Evolutionary conservation across 2,113 vertebrate species (phyloP).

Genomic region (Nothocercus julius): DNA sequence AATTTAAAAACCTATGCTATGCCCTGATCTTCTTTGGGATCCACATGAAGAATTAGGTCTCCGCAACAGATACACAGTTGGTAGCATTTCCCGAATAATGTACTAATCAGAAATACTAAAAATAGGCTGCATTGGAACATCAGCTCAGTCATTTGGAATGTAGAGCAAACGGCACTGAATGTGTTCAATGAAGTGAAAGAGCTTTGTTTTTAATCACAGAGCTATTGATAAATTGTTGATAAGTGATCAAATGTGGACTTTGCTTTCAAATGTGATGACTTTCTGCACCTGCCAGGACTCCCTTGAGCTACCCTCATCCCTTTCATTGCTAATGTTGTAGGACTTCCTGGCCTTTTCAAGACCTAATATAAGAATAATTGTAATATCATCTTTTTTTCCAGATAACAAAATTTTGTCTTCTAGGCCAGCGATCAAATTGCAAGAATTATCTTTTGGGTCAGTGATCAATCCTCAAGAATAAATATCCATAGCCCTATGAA

Average conservation of each 20-base stretch:
- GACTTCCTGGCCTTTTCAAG: constrained; percentile 42
- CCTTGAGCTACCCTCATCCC: not conserved
- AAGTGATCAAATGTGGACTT: constrained; percentile 35
- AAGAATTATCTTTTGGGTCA: constrained; percentile 30
- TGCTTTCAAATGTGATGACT: constrained; percentile 17
- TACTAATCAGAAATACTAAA: constrained; percentile 67
- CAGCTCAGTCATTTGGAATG: constrained; percentile 63
- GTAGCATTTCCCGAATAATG: constrained; percentile 51
- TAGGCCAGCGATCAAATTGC: constrained; percentile 49
- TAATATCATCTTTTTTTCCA: not conserved
- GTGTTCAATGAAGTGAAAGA: constrained; percentile 62
- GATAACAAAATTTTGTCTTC: constrained; percentile 32
- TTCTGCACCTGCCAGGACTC: constrained; percentile 14
- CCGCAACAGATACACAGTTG: constrained; percentile 35
- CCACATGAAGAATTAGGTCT: not conserved
- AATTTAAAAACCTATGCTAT: not conserved
- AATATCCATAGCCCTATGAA: constrained; percentile 31
- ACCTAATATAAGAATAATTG: constrained; percentile 17
- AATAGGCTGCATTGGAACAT: constrained; percentile 60
- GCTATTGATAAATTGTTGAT: constrained; percentile 52
- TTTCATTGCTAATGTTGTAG: not conserved
- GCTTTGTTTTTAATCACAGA: constrained; percentile 51
- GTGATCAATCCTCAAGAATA: constrained; percentile 57
- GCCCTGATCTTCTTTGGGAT: not conserved
- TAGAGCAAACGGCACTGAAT: constrained; percentile 36